Evolutionary conservation across 2,797 vertebrate species (phyloP), one percentile per base, ranked within the genome.

Genomic region (Melopsittacus undulatus): DNA sequence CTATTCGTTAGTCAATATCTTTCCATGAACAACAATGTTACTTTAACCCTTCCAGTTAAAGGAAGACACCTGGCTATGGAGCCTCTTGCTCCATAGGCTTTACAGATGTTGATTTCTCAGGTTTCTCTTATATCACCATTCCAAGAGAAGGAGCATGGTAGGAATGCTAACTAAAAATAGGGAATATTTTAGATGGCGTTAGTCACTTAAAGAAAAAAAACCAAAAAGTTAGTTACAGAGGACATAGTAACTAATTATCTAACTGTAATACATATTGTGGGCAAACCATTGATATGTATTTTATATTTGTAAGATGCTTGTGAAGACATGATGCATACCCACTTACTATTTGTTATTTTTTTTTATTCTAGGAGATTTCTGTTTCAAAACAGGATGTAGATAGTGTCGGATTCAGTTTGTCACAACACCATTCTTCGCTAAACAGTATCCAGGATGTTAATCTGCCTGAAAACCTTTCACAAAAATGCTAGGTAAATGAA

Each of bases 311-410:
- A 96, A 95, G 91, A 94, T 83, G 94, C 72, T 74, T 82, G 73
- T 79, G 85, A 95, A 82, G 79, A 68, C 72, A 29, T 32, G 4
- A 38, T 75, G 9, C 21, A 18, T 42, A 30, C 4, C 7, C 3
- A 57, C 57, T 59, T 95, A 91, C 90, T 93, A 84, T 94, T 96
- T 92, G 78, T 67, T 96, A 72, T 94, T 89, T 69, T 89, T 69
- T 93, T 95, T 97, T 91, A 72, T 95, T 92, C 85, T 94, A 87
- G 96, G 92, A 96, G 45, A 70, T 94, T 97, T 90, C 85, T 43
- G 30, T 96, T 96, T 96, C 83, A 97, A 94, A 96, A 62, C 63
- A 88, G 89, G 78, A 84, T 86, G 23, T 27, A 72, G 12, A 27
- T 3, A 82, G 11, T 56, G 6, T 34, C 57, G 29, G 23, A 80